Base-by-base conservation (phyloP, 2,888 invertebrate genomes). In the Orthonychiurus folsomi region DNA sequence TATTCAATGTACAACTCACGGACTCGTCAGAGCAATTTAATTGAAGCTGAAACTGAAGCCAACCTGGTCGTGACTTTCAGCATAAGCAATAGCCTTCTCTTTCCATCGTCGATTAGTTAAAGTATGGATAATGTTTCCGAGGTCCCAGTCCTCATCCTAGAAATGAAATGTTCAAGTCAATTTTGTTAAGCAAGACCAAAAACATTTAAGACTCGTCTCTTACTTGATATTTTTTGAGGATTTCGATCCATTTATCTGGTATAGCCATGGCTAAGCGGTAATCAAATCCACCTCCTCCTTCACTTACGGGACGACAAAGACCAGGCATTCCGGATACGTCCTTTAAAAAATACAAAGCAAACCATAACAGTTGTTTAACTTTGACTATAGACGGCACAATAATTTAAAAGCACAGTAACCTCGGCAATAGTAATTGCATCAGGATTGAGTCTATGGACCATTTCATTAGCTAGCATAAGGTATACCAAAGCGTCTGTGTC, bases 271-370 rank as follows among this genome's bases (percentile, higher is more conserved):
- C 95, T 60, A 99, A 83, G n/a, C 97, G 86, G 80, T 91, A 93
- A 78, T 99, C 97, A 78, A 99, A 99, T 3, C 99, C 99, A 66
- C 85, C 82, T 1, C 96, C 96, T 53, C 95, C 99, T 78, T 99
- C 97, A 2, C 78, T 76, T 0, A 96, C 87, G 0, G 97, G 95
- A 0, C 99, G 85, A 75, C 99, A 96, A 3, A 93, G 82, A 0
- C 87, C 93, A 2, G 99, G 99, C 99, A 99, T 99, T 50, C 99
- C 99, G 15, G 95, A 96, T 1, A 99, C 99, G 78, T 99, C 94
- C 86, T 87, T 26, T 21, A 24, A 55, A 26, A 61, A 50, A 56
- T 9, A 50, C n/a, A 3, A 27, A 27, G 37, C 18, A 50, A 55
- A 37, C 23, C n/a, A 59, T 20, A 47, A 28, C 12, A 50, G 25